These are phyloP conservation scores for Genyomyrus donnyi DNA, from an alignment of 2,113 vertebrate species.

Conservation along the genomic window DNA sequence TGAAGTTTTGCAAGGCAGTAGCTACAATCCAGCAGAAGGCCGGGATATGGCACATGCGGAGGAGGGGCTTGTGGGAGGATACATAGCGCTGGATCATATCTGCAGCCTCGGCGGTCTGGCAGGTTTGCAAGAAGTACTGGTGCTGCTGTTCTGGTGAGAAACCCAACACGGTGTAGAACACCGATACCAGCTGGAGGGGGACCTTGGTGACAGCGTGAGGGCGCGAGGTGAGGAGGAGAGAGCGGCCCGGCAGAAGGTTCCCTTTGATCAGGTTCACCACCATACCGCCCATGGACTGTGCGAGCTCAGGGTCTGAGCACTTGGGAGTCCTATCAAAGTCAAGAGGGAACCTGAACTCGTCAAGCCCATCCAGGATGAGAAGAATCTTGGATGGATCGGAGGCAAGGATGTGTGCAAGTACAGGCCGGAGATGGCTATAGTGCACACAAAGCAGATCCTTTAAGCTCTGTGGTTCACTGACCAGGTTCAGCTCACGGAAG, in stretches of 20 bases:
- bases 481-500: slow-evolving; percentile 43
- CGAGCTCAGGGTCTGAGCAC: slow-evolving; percentile 39
- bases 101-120: slow-evolving; percentile 19
- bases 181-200: slow-evolving; percentile 29
- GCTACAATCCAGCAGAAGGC: slow-evolving; percentile 47
- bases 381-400: slow-evolving; percentile 30
- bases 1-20: slow-evolving; percentile 32
- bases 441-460: slow-evolving; percentile 34
- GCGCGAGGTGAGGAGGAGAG: slow-evolving; percentile 41
- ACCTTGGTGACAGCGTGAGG: slow-evolving; percentile 40
- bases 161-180: slow-evolving; percentile 37
- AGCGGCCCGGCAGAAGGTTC: slow-evolving; percentile 36
- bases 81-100: slow-evolving; percentile 31
- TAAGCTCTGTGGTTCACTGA: slow-evolving; percentile 33
- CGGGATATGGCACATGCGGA: slow-evolving; percentile 45
- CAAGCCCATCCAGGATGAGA: slow-evolving; percentile 42
- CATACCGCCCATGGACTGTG: slow-evolving; percentile 26
- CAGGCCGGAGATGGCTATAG: slow-evolving; percentile 41
- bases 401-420: slow-evolving; percentile 27
- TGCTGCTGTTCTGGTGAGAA: slow-evolving; percentile 38
- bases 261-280: slow-evolving; percentile 44
- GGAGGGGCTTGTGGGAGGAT: slow-evolving; percentile 35
- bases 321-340: slow-evolving; percentile 41
- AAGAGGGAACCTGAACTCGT: slow-evolving; percentile 41
- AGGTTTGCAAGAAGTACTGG: slow-evolving; percentile 37